Conservation (phyloP, 2,113 vertebrate species). For the Clarias macrocephalus region DNA sequence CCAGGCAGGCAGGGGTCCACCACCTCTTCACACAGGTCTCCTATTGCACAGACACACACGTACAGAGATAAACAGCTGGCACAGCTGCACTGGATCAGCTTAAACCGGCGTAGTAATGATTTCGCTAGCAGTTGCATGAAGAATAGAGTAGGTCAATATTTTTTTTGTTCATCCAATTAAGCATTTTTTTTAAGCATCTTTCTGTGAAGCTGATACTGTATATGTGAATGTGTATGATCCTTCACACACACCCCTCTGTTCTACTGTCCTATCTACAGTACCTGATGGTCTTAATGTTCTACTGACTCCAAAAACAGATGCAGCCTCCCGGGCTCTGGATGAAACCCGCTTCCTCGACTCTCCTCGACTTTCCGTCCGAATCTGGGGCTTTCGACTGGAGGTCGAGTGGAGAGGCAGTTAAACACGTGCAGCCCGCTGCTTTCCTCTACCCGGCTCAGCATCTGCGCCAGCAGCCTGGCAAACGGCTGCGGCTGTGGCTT, state of each 20-base stretch:
- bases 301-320: constrained; percentile 41
- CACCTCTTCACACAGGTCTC: constrained; percentile 93
- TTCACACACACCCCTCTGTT: constrained; percentile 16
- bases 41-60: constrained; percentile 65
- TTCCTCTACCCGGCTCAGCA: constrained; percentile 28
- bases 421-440: constrained; percentile 17
- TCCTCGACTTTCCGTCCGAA: not conserved
- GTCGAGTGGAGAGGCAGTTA: constrained; percentile 4
- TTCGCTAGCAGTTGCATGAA: constrained; percentile 14
- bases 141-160: constrained; percentile 23
- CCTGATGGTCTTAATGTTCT: not conserved
- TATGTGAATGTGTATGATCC: constrained; percentile 49
- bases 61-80: not conserved
- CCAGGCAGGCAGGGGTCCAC: constrained; percentile 83
- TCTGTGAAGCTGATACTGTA: constrained; percentile 48
- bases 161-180: constrained; percentile 30
- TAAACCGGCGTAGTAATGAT: not conserved
- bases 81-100: constrained; percentile 14
- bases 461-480: constrained; percentile 35
- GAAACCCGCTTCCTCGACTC: constrained; percentile 33
- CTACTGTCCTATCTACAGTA: not conserved
- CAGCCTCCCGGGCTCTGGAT: constrained; percentile 20
- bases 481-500: constrained; percentile 25
- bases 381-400: constrained; percentile 21
- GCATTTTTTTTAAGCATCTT: constrained; percentile 21